phyloP scores from a whole-genome alignment of 2,113 vertebrate genomes.

The Gracilinanus agilis region DNA sequence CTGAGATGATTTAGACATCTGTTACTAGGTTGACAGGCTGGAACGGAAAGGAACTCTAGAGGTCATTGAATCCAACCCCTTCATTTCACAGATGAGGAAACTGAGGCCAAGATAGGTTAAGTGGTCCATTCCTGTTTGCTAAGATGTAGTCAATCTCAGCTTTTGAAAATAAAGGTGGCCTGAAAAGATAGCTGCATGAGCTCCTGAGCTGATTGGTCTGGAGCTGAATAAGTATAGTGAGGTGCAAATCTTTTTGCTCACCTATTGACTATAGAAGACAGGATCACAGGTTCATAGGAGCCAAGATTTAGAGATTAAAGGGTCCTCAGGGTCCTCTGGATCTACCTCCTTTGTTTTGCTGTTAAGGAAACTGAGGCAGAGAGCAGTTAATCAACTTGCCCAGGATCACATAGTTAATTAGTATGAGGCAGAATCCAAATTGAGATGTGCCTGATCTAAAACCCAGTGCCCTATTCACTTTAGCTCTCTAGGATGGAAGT shows the following conservation, averaged over 20 bases:
- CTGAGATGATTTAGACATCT: background rate
- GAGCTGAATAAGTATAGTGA: background rate
- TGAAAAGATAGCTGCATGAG: background rate
- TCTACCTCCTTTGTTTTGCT: background rate
- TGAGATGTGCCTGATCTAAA: background rate
- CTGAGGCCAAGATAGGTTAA: background rate
- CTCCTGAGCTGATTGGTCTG: background rate
- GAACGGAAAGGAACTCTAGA: background rate
- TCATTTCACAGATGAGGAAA: constrained; percentile 3
- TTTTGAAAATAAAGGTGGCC: background rate
- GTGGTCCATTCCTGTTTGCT: background rate
- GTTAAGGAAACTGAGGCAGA: background rate
- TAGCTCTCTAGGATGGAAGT: background rate
- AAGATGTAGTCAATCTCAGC: background rate
- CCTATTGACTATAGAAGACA: background rate
- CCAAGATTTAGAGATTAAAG: background rate
- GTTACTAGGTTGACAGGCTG: background rate
- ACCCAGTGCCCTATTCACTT: background rate
- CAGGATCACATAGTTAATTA: background rate
- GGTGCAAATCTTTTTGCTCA: background rate
- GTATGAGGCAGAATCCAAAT: background rate
- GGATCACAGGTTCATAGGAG: background rate
- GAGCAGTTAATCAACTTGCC: background rate
- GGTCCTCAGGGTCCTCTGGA: background rate
- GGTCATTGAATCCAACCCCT: background rate